phyloP scores from a whole-genome alignment of 2,797 vertebrate species.

The Sphenodon punctatus region DNA sequence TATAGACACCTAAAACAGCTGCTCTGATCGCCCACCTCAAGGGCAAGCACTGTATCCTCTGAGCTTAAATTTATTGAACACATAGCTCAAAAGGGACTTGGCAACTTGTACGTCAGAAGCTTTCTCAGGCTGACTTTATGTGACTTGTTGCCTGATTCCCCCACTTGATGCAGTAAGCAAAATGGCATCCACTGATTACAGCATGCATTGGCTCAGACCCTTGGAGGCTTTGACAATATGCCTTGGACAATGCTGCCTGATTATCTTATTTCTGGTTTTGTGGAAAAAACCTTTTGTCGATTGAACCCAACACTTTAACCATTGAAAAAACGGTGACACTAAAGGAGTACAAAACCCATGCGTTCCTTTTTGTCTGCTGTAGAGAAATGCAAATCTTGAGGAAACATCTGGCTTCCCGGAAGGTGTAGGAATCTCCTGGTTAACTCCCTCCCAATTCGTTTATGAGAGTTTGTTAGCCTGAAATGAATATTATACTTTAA shows the following conservation, averaged over 20 bases:
- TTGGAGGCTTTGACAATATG: background rate
- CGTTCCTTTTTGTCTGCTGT: conserved; percentile 21
- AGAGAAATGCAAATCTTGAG: conserved; percentile 47
- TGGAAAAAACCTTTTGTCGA: background rate
- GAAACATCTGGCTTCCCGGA: conserved; percentile 69
- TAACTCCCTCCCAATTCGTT: conserved; percentile 55
- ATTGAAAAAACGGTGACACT: conserved; percentile 21
- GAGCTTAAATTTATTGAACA: background rate
- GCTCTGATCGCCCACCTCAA: too few relatives aligned
- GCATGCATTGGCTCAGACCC: background rate
- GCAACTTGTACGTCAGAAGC: background rate
- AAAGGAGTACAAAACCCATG: conserved; percentile 26
- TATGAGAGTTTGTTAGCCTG: conserved; percentile 34
- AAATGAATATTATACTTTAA: conserved; percentile 25
- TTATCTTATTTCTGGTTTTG: background rate
- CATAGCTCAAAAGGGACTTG: background rate
- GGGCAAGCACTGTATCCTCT: too few relatives aligned
- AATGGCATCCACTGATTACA: background rate
- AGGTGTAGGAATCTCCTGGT: conserved; percentile 58
- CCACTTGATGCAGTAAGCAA: background rate
- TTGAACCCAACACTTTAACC: background rate
- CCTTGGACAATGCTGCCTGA: background rate
- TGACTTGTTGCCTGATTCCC: background rate
- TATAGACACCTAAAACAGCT: too few relatives aligned
- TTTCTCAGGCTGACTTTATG: background rate